A percentile compares a stretch with the other conserved stretches of the same genome.
Conservation (phyloP, 2,113 vertebrate species). For the Archocentrus centrarchus region DNA sequence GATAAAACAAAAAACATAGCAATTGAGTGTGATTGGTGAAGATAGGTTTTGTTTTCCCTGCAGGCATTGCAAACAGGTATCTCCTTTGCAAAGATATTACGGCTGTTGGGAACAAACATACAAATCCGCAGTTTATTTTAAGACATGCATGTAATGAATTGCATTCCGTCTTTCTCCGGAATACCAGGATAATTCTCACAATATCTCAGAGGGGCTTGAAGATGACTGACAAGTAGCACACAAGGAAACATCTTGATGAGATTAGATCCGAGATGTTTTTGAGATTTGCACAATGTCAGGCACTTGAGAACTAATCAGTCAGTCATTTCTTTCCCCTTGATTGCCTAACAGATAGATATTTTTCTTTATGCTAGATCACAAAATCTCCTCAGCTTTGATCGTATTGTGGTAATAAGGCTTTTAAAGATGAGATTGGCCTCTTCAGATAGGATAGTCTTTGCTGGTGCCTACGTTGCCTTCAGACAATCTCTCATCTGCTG, state of each 20-base stretch:
- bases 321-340: slow-evolving; percentile 19
- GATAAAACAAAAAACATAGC: background rate
- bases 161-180: background rate
- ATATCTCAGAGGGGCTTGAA: slow-evolving; percentile 29
- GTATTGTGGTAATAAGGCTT: slow-evolving; percentile 33
- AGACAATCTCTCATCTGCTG: slow-evolving; percentile 34
- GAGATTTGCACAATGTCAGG: slow-evolving; percentile 25
- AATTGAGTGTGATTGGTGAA: background rate
- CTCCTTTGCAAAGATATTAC: background rate
- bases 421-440: slow-evolving; percentile 20
- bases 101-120: background rate
- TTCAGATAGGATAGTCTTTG: slow-evolving; percentile 30
- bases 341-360: slow-evolving; percentile 23
- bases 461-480: background rate
- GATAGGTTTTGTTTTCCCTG: background rate
- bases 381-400: slow-evolving; percentile 41
- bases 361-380: slow-evolving; percentile 33
- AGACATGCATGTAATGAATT: slow-evolving; percentile 3
- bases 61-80: slow-evolving; percentile 2
- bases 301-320: slow-evolving; percentile 45
- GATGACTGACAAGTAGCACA: slow-evolving; percentile 43
- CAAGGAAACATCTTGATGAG: slow-evolving; percentile 39
- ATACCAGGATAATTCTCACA: slow-evolving; percentile 20
- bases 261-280: slow-evolving; percentile 36
- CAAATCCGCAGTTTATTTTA: slow-evolving; percentile 26